phyloP scores from a whole-genome alignment of 2,797 vertebrate species.

The Xyrichtys novacula region DNA sequence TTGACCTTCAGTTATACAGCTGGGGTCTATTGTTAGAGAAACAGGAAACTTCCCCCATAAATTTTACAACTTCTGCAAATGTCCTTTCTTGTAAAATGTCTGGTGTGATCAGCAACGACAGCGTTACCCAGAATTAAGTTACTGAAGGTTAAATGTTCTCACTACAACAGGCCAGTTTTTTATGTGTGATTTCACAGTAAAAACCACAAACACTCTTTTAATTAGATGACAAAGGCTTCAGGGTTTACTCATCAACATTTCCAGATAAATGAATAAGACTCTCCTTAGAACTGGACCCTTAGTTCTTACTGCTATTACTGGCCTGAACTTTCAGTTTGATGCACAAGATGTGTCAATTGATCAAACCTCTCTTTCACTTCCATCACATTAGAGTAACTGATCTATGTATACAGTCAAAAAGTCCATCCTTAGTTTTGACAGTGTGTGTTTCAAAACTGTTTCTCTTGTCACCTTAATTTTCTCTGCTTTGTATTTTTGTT shows the following conservation, averaged over 20 bases:
- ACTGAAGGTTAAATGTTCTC: neutral
- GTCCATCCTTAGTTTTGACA: neutral
- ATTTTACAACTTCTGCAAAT: neutral
- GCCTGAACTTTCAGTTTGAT: neutral
- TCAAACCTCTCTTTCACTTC: no score
- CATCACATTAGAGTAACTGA: neutral
- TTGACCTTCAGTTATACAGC: neutral
- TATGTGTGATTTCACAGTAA: neutral
- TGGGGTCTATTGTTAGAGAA: neutral
- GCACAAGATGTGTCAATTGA: neutral
- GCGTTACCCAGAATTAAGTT: neutral
- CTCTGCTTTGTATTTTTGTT: neutral
- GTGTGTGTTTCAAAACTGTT: neutral
- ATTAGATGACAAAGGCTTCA: neutral
- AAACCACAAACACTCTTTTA: neutral
- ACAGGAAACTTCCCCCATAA: neutral
- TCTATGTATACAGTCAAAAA: neutral
- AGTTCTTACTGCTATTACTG: neutral
- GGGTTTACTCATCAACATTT: slow-evolving; percentile 14
- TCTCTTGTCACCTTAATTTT: slow-evolving; percentile 12
- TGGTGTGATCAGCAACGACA: neutral
- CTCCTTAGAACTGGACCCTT: slow-evolving; percentile 1
- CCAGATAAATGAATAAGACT: slow-evolving; percentile 9
- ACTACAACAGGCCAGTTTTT: neutral
- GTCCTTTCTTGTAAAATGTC: neutral